Conservation (phyloP, 2,113 vertebrate species). For the Gallinago jamesoni region DNA sequence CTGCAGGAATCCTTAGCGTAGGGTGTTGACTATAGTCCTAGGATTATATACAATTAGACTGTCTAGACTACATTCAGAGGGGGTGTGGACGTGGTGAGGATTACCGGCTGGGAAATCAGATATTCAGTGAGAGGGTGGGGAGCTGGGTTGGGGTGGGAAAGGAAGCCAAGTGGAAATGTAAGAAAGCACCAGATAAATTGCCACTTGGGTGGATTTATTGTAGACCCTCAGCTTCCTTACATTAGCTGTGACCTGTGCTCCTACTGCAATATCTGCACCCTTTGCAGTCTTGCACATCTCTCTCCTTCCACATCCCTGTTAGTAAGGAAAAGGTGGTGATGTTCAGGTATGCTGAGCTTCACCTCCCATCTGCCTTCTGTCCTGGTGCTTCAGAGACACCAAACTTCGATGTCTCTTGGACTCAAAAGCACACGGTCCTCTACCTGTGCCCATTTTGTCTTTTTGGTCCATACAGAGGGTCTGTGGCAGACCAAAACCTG, state of each 20-base stretch:
- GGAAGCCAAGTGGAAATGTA: not conserved
- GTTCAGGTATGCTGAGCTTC: not conserved
- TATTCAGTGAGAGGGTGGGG: not conserved
- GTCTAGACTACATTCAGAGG: constrained; percentile 26
- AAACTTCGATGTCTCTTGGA: not conserved
- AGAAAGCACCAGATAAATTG: not conserved
- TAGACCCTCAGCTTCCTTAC: not conserved
- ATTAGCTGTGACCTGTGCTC: not conserved
- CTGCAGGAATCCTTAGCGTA: not conserved
- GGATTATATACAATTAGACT: constrained; percentile 18
- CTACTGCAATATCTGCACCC: not conserved
- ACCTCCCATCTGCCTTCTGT: not conserved
- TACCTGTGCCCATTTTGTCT: fast-evolving
- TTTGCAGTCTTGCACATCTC: not conserved
- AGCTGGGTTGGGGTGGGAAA: not conserved
- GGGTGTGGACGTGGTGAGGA: not conserved
- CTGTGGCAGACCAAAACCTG: not conserved
- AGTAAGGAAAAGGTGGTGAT: not conserved
- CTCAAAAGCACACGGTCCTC: not conserved
- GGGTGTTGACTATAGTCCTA: not conserved
- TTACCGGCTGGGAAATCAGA: constrained; percentile 12
- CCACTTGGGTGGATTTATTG: fast-evolving
- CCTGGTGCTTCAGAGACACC: not conserved
- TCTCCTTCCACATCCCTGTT: not conserved
- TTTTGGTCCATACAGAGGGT: not conserved